Percentiles rank a stretch among this genome's conserved stretches.
Evolutionary conservation across 2,797 vertebrate species (phyloP).

Genomic region (Enteromius argenteus): DNA sequence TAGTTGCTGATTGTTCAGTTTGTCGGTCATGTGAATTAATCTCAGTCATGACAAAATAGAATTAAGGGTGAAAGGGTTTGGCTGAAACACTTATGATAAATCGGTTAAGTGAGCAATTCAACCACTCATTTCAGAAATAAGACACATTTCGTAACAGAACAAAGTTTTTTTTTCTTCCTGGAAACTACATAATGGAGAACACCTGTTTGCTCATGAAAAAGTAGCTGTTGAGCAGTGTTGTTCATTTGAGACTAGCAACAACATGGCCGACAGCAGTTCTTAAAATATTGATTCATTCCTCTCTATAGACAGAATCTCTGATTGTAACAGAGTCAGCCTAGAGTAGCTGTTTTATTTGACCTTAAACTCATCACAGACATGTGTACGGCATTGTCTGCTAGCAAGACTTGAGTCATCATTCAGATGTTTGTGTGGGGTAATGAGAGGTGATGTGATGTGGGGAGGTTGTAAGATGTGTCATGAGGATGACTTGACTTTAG

Average conservation of each 20-base stretch:
- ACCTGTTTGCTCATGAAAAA: neutral
- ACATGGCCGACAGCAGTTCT: neutral
- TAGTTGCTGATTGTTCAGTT: neutral
- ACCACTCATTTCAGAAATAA: neutral
- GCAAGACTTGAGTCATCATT: constrained; percentile 12
- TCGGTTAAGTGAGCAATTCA: neutral
- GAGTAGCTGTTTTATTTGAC: neutral
- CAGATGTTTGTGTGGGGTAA: constrained; percentile 8
- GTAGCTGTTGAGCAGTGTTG: neutral
- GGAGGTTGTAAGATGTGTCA: constrained; percentile 21
- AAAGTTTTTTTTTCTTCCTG: no score
- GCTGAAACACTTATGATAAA: neutral
- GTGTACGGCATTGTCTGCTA: neutral
- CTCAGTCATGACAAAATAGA: neutral
- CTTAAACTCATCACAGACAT: neutral
- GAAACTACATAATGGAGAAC: neutral
- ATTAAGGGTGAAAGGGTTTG: neutral
- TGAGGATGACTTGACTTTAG: constrained; percentile 17
- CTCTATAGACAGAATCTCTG: neutral
- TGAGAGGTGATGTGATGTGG: neutral
- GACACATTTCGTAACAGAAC: neutral
- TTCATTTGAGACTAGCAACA: neutral
- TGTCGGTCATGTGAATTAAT: neutral
- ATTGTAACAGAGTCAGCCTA: neutral
- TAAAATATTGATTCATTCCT: neutral